phyloP scores from a whole-genome alignment of 2,888 invertebrate genomes.

The Melanostoma mellinum region DNA sequence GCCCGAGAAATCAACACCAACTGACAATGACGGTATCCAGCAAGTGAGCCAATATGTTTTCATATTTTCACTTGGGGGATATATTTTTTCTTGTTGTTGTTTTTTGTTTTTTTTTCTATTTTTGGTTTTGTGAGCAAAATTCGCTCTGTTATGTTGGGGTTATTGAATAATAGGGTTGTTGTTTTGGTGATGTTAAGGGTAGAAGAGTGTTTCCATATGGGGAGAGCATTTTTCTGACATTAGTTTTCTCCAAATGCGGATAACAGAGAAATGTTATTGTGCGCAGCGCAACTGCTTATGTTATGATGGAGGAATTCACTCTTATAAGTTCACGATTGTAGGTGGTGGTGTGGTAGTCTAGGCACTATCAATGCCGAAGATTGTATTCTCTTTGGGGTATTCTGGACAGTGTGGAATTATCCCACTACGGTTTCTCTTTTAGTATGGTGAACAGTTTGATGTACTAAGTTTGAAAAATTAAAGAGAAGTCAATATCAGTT shows the following conservation, averaged over 20 bases:
- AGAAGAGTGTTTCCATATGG: background rate
- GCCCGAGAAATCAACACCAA: slow-evolving; percentile 64
- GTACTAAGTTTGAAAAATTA: too few species aligned
- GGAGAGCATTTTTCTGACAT: background rate
- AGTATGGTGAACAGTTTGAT: too few species aligned
- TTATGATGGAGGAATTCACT: too few species aligned
- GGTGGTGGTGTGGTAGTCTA: too few species aligned
- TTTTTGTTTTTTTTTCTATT: slow-evolving; percentile 5
- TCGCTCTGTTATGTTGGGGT: slow-evolving; percentile 35
- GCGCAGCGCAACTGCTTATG: too few species aligned
- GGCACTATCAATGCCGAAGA: too few species aligned
- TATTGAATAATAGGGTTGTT: slow-evolving; percentile 24
- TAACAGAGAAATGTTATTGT: background rate
- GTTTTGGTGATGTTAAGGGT: background rate
- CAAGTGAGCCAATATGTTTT: slow-evolving; percentile 67
- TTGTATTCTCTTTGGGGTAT: too few species aligned
- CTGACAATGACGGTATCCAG: slow-evolving; percentile 58
- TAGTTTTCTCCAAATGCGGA: slow-evolving; percentile 23
- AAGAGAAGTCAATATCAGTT: too few species aligned
- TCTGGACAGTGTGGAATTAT: too few species aligned
- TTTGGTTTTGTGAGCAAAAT: slow-evolving; percentile 12
- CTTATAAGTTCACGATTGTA: too few species aligned
- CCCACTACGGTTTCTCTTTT: too few species aligned
- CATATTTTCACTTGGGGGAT: slow-evolving; percentile 42
- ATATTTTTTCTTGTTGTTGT: slow-evolving; percentile 2